Evolutionary conservation across 2,113 vertebrate genomes (phyloP).

Genomic region (Saimiri boliviensis): DNA sequence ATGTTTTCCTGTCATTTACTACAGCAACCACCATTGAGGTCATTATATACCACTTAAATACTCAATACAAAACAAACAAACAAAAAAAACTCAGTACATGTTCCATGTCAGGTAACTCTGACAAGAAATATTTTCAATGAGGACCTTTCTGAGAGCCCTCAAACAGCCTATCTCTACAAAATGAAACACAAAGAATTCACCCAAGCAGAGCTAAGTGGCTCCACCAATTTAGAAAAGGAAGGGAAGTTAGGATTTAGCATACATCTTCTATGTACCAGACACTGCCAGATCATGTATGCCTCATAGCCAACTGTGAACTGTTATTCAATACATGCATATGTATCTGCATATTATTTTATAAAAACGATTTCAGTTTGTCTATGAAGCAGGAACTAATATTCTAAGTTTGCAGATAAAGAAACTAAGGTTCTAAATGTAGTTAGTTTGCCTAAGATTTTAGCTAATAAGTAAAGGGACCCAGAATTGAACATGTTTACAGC

Average conservation of each 20-base stretch:
- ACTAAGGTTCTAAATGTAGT: neutral
- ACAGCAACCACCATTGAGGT: conserved; percentile 32
- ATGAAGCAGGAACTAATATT: neutral
- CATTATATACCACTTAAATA: conserved; percentile 65
- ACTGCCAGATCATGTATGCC: neutral
- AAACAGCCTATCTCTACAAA: neutral
- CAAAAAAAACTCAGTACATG: neutral
- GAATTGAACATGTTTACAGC: neutral
- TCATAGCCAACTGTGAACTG: neutral
- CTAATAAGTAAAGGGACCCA: neutral
- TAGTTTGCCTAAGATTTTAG: neutral
- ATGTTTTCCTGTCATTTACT: conserved; percentile 38
- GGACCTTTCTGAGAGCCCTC: neutral
- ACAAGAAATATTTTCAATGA: conserved; percentile 5
- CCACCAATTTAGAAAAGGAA: neutral
- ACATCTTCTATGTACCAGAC: neutral
- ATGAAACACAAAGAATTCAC: neutral
- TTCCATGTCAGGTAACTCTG: conserved; percentile 40
- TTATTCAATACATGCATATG: neutral
- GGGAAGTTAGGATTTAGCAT: neutral
- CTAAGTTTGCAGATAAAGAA: neutral
- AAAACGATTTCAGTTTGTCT: neutral
- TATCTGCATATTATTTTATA: neutral
- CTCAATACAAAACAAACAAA: neutral
- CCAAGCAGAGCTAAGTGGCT: neutral